These are phyloP conservation scores for Miltochrista miniata DNA, from an alignment of 2,888 invertebrate genomes.

Conservation along the genomic window DNA sequence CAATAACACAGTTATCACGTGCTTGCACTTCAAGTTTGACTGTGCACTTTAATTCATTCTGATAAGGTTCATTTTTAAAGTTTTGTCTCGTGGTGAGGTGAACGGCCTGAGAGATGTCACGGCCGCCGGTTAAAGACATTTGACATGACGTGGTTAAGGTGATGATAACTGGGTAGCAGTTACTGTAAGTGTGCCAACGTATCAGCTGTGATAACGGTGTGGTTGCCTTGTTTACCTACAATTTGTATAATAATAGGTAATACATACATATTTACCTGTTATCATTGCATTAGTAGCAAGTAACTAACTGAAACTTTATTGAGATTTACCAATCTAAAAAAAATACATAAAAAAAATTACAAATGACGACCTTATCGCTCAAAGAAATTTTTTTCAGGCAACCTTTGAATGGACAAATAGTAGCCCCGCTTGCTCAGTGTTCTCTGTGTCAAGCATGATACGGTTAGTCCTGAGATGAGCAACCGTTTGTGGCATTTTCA, in stretches of 20 bases:
- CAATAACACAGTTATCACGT: not conserved
- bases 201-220: conserved; percentile 12
- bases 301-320: too few relatives aligned
- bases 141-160: conserved; percentile 49
- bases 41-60: conserved; percentile 37
- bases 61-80: conserved; percentile 54
- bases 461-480: too few relatives aligned
- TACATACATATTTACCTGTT: too few relatives aligned
- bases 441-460: too few relatives aligned
- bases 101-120: conserved; percentile 71
- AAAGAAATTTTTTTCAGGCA: too few relatives aligned
- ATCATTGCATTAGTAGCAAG: too few relatives aligned
- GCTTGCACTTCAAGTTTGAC: conserved; percentile 16
- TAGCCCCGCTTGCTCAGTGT: not conserved
- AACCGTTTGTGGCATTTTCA: too few relatives aligned
- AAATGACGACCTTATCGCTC: too few relatives aligned
- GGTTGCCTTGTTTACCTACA: too few relatives aligned
- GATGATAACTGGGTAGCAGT: conserved; percentile 43
- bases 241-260: not conserved
- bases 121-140: conserved; percentile 48
- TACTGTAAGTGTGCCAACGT: conserved; percentile 23
- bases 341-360: too few relatives aligned
- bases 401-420: too few relatives aligned
- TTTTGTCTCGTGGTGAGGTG: conserved; percentile 60
- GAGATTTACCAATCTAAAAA: too few relatives aligned